These are phyloP conservation scores for Encarsia formosa DNA, from an alignment of 2,888 invertebrate species.

Conservation along the genomic window DNA sequence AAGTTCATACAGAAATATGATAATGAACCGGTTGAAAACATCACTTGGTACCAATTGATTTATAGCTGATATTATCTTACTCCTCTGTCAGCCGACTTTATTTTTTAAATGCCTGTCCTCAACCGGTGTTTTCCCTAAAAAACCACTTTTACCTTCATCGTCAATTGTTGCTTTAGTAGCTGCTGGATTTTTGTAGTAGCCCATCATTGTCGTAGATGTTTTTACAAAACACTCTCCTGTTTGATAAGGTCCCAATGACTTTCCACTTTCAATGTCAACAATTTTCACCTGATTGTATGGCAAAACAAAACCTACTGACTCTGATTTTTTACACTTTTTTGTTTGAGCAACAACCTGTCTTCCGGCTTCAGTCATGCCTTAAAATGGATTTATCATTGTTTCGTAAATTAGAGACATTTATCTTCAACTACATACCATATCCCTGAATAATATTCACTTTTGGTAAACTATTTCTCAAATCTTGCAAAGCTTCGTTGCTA, in stretches of 20 bases:
- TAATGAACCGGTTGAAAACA: too few species aligned
- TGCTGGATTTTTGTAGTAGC: conserved; percentile 55
- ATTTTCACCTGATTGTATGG: conserved; percentile 35
- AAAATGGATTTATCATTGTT: neutral
- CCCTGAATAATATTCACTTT: conserved; percentile 24
- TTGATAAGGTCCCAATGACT: conserved; percentile 34
- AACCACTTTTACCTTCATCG: conserved; percentile 52
- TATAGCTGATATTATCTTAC: too few species aligned
- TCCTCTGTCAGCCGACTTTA: too few species aligned
- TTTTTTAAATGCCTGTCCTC: too few species aligned
- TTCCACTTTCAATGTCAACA: conserved; percentile 29
- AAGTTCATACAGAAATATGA: too few species aligned
- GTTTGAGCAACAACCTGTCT: conserved; percentile 25
- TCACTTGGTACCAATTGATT: too few species aligned
- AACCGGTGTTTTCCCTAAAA: too few species aligned
- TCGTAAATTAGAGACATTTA: neutral
- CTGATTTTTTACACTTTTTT: conserved; percentile 14
- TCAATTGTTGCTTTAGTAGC: conserved; percentile 55
- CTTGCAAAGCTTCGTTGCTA: conserved; percentile 27
- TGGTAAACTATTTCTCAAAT: neutral
- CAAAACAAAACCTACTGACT: conserved; percentile 35
- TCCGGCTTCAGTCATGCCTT: conserved; percentile 40
- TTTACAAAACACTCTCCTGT: conserved; percentile 33
- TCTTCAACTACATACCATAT: conserved; percentile 37
- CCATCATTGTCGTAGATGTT: conserved; percentile 48